These are phyloP conservation scores for Protosalanx chinensis DNA, from an alignment of 2,797 vertebrate species.

Conservation along the genomic window DNA sequence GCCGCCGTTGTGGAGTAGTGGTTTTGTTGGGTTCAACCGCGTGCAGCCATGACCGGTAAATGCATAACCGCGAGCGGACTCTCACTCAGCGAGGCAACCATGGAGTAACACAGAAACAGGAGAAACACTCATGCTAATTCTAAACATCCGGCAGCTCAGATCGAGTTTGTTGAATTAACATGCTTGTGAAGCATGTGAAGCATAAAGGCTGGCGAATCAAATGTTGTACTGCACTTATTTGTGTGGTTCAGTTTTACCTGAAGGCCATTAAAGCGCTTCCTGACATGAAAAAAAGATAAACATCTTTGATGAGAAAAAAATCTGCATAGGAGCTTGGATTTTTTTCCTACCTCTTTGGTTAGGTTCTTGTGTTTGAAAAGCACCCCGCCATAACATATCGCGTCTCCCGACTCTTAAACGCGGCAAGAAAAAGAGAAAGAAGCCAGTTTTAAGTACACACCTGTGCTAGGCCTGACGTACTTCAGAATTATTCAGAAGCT, in stretches of 20 bases:
- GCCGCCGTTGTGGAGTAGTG: conserved; percentile 60
- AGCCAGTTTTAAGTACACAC: conserved; percentile 48
- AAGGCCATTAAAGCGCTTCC: conserved; percentile 48
- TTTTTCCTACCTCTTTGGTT: conserved; percentile 32
- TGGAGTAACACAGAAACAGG: not conserved
- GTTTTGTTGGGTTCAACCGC: not conserved
- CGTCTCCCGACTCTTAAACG: conserved; percentile 17
- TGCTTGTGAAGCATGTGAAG: not conserved
- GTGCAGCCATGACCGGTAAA: conserved; percentile 1
- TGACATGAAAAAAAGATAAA: conserved; percentile 52
- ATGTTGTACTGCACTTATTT: not conserved
- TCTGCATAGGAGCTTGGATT: conserved; percentile 29
- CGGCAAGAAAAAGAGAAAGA: conserved; percentile 44
- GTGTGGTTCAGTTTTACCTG: conserved; percentile 33
- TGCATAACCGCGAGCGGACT: not conserved
- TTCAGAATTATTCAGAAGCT: conserved; percentile 52
- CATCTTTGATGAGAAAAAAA: conserved; percentile 55
- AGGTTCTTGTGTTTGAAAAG: conserved; percentile 31
- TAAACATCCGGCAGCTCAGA: not conserved
- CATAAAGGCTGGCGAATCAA: not conserved
- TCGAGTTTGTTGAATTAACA: not conserved
- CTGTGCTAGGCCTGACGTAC: conserved; percentile 27
- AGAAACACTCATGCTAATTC: not conserved
- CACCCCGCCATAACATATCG: not conserved
- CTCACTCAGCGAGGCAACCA: not conserved